Conservation (phyloP, 1,140 invertebrate species). For the Spodoptera litura region DNA sequence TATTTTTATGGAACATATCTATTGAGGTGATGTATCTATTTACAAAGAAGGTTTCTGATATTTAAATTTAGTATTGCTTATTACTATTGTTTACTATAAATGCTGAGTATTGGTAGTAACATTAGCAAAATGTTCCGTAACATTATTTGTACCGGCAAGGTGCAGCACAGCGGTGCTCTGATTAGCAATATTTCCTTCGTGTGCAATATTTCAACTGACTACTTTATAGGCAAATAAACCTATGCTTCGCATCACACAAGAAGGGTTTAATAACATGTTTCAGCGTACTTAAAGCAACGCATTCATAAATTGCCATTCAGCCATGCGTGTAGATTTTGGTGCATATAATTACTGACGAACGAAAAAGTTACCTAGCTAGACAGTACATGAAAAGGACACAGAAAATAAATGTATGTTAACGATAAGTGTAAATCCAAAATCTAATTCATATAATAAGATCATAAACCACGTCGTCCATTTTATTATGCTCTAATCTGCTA, state of each 20-base stretch:
- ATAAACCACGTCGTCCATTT: too few relatives aligned
- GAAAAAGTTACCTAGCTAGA: too few relatives aligned
- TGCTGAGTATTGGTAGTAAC: slow-evolving; percentile 11
- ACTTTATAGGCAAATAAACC: not conserved
- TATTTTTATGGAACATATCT: slow-evolving; percentile 77
- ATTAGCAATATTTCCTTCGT: slow-evolving; percentile 41
- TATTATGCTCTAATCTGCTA: too few relatives aligned
- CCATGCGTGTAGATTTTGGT: not conserved
- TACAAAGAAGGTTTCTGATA: slow-evolving; percentile 47
- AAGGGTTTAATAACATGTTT: slow-evolving; percentile 6
- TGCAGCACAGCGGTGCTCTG: slow-evolving; percentile 6
- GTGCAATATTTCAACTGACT: slow-evolving; percentile 21
- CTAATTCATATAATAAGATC: too few relatives aligned
- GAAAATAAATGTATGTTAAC: too few relatives aligned
- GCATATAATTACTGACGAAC: not conserved
- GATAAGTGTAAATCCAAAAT: too few relatives aligned
- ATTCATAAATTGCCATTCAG: too few relatives aligned
- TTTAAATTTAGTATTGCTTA: slow-evolving; percentile 40
- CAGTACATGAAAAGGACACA: too few relatives aligned
- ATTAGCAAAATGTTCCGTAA: slow-evolving; percentile 29
- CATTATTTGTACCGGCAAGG: slow-evolving; percentile 13
- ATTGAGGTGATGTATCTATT: slow-evolving; percentile 48
- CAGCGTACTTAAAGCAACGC: not conserved
- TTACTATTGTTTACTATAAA: slow-evolving; percentile 16
- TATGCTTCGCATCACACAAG: slow-evolving; percentile 12